Conservation (phyloP, 2,888 invertebrate genomes). For the Cenopis cana region DNA sequence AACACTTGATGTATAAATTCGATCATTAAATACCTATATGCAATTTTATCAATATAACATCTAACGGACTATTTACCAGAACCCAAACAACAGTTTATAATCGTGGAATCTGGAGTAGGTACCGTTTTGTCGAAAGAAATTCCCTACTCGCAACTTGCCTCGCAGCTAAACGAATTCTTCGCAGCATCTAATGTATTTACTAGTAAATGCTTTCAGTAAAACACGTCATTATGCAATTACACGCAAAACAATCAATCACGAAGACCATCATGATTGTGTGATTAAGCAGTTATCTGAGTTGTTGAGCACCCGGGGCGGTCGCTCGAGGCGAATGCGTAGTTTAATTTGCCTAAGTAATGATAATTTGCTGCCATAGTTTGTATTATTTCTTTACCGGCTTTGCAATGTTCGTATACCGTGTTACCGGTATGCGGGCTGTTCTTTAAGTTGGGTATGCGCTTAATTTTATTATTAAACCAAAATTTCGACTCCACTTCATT, state of each 20-base stretch:
- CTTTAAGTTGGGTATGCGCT: no score
- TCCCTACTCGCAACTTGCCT: slow-evolving; percentile 16
- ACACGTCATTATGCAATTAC: slow-evolving; percentile 57
- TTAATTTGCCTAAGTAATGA: slow-evolving; percentile 16
- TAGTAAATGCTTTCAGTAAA: slow-evolving; percentile 52
- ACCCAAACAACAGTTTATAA: not conserved
- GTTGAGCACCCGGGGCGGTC: slow-evolving; percentile 43
- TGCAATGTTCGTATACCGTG: no score
- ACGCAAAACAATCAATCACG: slow-evolving; percentile 53
- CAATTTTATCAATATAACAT: not conserved
- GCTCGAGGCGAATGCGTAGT: slow-evolving; percentile 25
- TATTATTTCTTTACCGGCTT: not conserved
- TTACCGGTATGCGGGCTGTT: no score
- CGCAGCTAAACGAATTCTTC: slow-evolving; percentile 7
- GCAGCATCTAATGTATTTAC: slow-evolving; percentile 23
- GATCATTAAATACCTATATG: no score
- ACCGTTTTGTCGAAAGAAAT: slow-evolving; percentile 7
- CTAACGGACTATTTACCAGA: not conserved
- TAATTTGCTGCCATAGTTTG: not conserved
- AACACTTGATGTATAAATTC: no score
- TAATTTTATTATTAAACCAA: no score
- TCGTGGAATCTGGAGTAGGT: not conserved
- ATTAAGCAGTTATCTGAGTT: slow-evolving; percentile 67
- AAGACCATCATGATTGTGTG: slow-evolving; percentile 70
- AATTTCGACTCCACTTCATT: no score